Base-by-base conservation (phyloP, 2,888 invertebrate genomes). In the Dorcus parallelipipedus region DNA sequence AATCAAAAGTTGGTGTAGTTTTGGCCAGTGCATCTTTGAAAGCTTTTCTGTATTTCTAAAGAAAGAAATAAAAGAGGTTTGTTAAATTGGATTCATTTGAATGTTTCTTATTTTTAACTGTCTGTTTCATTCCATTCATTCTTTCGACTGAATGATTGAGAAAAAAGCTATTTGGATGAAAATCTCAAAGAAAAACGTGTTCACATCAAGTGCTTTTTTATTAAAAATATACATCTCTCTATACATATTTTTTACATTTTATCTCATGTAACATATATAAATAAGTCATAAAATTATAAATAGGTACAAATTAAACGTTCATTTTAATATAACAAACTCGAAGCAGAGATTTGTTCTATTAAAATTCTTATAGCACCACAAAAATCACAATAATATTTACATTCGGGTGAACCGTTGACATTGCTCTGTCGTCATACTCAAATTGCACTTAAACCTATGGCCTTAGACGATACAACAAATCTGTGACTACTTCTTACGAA, bases 351-450 rank as follows among this genome's bases (percentile, higher is more conserved):
- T 47, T 40, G 45, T 47, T 50, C 39, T 48, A 26, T 52, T 40
- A 51, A 56, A 45, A 45, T 20, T 3, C 20, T 38, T 52, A 42
- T 56, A 56, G 56, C 56, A 56, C 56, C 56, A 52, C 23, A 48
- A 20, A 45, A 52, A 56, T 56, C 56, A 56, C 56, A 56, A 17
- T 45, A 9, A 39, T 56, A 56, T 56, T 52, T 51, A 56, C 51
- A 56, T 48, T 56, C 56, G 51, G 54, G 40, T 39, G 47, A 61
- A 49, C 65, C 62, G 50, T 55, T 43, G 55, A 58, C 65, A 61
- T 65, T 59, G 65, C 65, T 52, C 55, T 55, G 64, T 64, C 62
- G 63, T 61, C 63, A 54, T 62, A 52, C 49, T 14, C 49, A 53
- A 47, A 55, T 33, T 33, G 26, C 26, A 33, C 26, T 33, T 33